phyloP scores from a whole-genome alignment of 2,797 vertebrate species.

The Lagodon rhomboides region DNA sequence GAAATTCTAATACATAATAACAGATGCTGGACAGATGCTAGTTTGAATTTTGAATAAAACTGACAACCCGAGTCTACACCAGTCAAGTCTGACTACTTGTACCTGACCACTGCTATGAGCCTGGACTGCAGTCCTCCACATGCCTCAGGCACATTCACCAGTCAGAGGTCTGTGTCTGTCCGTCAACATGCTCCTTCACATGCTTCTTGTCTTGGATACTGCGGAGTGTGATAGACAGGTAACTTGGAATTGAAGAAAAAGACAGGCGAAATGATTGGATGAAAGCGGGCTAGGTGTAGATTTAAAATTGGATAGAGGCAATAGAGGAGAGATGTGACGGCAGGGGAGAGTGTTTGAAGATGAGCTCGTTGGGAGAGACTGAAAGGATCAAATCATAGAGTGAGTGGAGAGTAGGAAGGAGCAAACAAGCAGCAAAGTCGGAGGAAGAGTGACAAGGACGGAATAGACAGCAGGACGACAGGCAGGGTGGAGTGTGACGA shows the following conservation, averaged over 20 bases:
- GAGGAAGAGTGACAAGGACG: constrained; percentile 79
- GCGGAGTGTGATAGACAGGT: constrained; percentile 45
- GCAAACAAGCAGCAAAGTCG: constrained; percentile 69
- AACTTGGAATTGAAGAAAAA: constrained; percentile 45
- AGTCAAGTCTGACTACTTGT: constrained; percentile 21
- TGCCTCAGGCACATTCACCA: constrained; percentile 54
- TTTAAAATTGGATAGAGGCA: constrained; percentile 58
- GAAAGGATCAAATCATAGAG: constrained; percentile 68
- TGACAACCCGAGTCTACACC: constrained; percentile 16
- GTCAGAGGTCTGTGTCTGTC: constrained; percentile 34
- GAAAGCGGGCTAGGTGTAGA: constrained; percentile 51
- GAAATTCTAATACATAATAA: constrained; percentile 5
- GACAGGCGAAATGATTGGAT: constrained; percentile 51
- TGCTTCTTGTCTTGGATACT: constrained; percentile 30
- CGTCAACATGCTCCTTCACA: constrained; percentile 17
- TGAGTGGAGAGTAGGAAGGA: constrained; percentile 56
- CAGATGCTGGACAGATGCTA: not conserved
- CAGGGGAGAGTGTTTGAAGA: constrained; percentile 61
- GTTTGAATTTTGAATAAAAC: constrained; percentile 25
- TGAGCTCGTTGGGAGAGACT: constrained; percentile 60
- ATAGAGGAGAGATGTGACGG: constrained; percentile 42
- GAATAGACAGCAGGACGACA: constrained; percentile 79
- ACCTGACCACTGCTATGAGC: constrained; percentile 36
- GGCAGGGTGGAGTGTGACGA: constrained; percentile 73
- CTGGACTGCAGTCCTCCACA: constrained; percentile 37